These are phyloP conservation scores for Muntiacus reevesi DNA, from an alignment of 2,113 vertebrate species.

Conservation along the genomic window DNA sequence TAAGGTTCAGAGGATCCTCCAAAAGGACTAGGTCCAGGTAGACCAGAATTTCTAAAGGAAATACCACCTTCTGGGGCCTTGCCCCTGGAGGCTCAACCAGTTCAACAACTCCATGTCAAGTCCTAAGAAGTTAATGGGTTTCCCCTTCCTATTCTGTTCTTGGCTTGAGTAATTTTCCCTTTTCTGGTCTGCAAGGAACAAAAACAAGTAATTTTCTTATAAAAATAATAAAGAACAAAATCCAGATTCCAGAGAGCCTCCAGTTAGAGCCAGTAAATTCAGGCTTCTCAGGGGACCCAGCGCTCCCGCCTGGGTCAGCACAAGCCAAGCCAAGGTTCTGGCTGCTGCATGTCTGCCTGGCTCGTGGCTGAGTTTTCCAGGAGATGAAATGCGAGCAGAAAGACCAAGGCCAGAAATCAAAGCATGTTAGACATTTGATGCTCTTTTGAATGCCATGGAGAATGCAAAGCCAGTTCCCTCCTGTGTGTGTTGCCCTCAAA, in stretches of 20 bases:
- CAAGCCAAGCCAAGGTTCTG: background rate
- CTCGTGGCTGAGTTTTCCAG: background rate
- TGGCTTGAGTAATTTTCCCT: background rate
- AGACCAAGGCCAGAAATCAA: background rate
- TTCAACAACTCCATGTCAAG: background rate
- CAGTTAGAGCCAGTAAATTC: background rate
- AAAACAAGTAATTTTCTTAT: slow-evolving; percentile 42
- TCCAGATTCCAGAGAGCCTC: background rate
- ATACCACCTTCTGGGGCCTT: background rate
- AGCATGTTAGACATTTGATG: background rate
- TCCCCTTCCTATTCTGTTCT: background rate
- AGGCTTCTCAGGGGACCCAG: background rate
- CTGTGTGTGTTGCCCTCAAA: background rate
- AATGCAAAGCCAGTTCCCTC: background rate
- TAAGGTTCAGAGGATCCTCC: background rate
- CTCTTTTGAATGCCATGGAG: background rate
- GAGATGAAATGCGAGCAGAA: background rate
- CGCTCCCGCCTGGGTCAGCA: accelerated
- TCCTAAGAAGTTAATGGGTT: background rate
- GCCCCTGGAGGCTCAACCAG: background rate
- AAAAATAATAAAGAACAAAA: slow-evolving; percentile 28
- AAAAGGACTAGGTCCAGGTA: background rate
- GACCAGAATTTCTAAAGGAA: background rate
- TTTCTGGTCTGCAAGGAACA: slow-evolving; percentile 19
- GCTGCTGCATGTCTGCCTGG: accelerated